These are phyloP conservation scores for Lochmaea capreae DNA, from an alignment of 2,888 invertebrate species.

Conservation along the genomic window DNA sequence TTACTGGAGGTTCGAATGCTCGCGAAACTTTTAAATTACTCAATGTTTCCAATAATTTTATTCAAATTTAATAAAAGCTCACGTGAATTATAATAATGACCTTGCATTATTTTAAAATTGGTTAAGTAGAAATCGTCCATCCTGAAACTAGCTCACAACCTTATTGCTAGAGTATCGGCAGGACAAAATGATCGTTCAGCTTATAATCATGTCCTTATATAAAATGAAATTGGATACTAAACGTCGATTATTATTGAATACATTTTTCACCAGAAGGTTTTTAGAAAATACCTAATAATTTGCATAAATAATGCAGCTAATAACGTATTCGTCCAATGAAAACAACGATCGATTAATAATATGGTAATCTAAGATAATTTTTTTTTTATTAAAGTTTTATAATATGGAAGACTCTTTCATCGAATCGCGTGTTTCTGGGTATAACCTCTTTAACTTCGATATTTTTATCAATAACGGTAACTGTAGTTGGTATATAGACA, in stretches of 20 bases:
- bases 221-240: constrained; percentile 42
- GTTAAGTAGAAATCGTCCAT: background rate
- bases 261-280: constrained; percentile 41
- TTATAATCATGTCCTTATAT: constrained; percentile 37
- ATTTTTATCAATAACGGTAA: too few relatives aligned
- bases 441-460: too few relatives aligned
- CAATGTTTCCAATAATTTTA: too few relatives aligned
- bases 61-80: background rate
- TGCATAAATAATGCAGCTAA: constrained; percentile 47
- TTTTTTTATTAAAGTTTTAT: constrained; percentile 39
- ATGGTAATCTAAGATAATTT: constrained; percentile 38
- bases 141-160: background rate
- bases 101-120: background rate
- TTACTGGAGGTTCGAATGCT: too few relatives aligned
- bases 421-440: background rate
- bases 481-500: too few relatives aligned
- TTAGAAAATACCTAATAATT: constrained; percentile 41
- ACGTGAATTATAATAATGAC: background rate
- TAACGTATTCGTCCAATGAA: constrained; percentile 44
- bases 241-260: constrained; percentile 45
- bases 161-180: background rate
- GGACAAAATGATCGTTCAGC: constrained; percentile 9
- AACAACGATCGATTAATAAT: constrained; percentile 41
- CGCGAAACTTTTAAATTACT: too few relatives aligned
- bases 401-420: constrained; percentile 5